Evolutionary conservation across 1,140 invertebrate species (phyloP), one percentile per base, ranked within the genome.

Genomic region (Homarus americanus): DNA sequence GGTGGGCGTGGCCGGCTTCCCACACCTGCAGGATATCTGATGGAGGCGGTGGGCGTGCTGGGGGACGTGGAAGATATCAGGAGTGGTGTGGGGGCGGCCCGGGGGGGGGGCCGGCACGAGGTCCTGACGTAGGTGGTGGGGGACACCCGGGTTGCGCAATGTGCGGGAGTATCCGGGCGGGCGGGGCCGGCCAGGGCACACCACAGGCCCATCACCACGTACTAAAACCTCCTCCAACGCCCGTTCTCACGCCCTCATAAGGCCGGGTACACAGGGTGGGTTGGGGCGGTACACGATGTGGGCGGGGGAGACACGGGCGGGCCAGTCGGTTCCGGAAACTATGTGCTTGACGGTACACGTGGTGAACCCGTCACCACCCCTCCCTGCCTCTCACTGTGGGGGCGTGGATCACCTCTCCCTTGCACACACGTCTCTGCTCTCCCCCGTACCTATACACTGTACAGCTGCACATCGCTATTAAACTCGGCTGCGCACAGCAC

Each of bases 71-170:
- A 20, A 9, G 40, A 7, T 28, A 24, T 20, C 36, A 58, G 75
- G 85, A 20, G 66, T 38, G 69, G 24, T 28, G 63, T 32, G 41
- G 34, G 20, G 36, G n/a, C 20, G 82, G 63, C n/a, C n/a, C n/a
- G 82, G 53, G 28, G 66, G 82, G 17, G 69, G 17, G 28, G 66
- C 32, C 28, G 9, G 24, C 40, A 75, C n/a, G n/a, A 44, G 41
- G 72, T 53, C 44, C 72, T 85, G 66, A 72, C 83, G 66, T 85
- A 24, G 40, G 66, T 38, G 34, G n/a, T 58, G 44, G 73, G 82
- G 82, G 69, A 49, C 63, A 63, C 40, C 63, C 63, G 38, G 82
- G 82, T 84, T 69, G 82, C 63, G 82, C 69, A 73, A 73, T 41
- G 69, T 53, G 82, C n/a, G 82, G 58, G 28, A 44, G 73, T 40